Conservation (phyloP, 2,113 vertebrate species). For the Onychostruthus taczanowskii region DNA sequence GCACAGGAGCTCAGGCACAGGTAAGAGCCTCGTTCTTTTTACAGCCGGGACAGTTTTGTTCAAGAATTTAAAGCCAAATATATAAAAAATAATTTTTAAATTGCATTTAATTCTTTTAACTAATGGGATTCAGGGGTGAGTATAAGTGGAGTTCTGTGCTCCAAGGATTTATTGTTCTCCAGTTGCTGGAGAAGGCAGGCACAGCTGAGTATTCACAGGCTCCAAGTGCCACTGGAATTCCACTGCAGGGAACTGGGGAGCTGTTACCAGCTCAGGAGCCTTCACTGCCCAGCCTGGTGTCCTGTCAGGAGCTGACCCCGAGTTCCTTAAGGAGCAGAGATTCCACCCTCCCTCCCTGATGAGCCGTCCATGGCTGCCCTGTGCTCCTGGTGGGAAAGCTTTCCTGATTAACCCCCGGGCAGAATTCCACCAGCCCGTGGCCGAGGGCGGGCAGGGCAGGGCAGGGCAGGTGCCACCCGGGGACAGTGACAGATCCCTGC, state of each 20-base stretch:
- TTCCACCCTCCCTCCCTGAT: neutral
- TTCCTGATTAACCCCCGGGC: neutral
- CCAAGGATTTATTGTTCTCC: neutral
- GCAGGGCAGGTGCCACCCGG: neutral
- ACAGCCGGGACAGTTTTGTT: neutral
- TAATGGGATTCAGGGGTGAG: accelerated
- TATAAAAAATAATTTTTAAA: neutral
- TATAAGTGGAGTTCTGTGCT: neutral
- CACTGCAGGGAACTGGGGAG: neutral
- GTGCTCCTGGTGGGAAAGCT: neutral
- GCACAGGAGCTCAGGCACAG: neutral
- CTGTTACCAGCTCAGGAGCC: accelerated
- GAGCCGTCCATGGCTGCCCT: accelerated
- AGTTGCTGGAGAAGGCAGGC: neutral
- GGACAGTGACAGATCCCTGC: neutral
- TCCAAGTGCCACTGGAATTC: neutral
- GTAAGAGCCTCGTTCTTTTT: neutral
- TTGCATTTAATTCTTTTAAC: neutral
- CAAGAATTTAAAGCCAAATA: neutral
- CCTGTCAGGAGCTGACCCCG: neutral
- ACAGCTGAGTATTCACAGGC: accelerated
- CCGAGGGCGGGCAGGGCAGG: neutral
- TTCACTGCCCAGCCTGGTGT: neutral
- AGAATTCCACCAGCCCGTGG: neutral
- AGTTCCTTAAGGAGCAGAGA: neutral